A percentile compares a stretch with the other conserved stretches of the same genome.
phyloP scores from a whole-genome alignment of 2,797 vertebrate genomes.

The Esox lucius region DNA sequence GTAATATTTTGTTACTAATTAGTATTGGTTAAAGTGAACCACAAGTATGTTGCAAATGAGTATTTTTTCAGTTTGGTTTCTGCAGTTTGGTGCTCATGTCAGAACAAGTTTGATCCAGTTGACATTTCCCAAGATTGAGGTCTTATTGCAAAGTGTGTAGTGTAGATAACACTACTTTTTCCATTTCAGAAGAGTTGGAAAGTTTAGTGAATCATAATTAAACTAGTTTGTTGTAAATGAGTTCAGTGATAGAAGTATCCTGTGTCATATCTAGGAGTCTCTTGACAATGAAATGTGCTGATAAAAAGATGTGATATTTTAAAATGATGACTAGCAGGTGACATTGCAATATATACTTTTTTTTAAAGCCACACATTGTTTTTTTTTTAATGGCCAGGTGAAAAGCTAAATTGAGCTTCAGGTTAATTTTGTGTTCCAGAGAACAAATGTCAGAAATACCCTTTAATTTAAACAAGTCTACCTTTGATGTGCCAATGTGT shows the following conservation, averaged over 20 bases:
- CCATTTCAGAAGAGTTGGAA: background rate
- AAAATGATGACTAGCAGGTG: background rate
- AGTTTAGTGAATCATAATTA: background rate
- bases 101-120: background rate
- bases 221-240: background rate
- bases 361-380: no score
- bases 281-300: background rate
- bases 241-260: background rate
- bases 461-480: background rate
- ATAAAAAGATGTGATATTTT: background rate
- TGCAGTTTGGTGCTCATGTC: slow-evolving; percentile 1
- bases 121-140: background rate
- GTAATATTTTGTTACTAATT: slow-evolving; percentile 8
- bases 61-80: slow-evolving; percentile 1
- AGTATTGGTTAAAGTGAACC: slow-evolving; percentile 1
- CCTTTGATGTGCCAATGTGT: slow-evolving; percentile 10
- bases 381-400: background rate
- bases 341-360: background rate
- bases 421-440: background rate
- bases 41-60: background rate
- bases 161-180: slow-evolving; percentile 5
- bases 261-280: background rate
- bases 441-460: background rate
- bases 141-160: slow-evolving; percentile 2
- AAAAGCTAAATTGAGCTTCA: background rate